Evolutionary conservation across 1,140 invertebrate genomes (phyloP).

Genomic region (Apis mellifera): DNA sequence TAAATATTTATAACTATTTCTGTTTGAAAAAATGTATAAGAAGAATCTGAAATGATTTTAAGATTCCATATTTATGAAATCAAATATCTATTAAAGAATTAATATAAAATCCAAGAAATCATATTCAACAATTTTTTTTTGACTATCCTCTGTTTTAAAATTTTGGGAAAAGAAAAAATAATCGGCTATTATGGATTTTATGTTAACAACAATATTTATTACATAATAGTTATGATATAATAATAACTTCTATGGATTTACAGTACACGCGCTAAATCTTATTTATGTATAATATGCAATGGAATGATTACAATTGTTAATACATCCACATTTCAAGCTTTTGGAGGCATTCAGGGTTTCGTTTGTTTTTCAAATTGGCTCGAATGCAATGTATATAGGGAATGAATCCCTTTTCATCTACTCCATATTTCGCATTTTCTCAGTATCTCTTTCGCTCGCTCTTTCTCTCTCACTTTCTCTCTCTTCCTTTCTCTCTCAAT

Average conservation of each 20-base stretch:
- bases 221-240: slow-evolving; percentile 82
- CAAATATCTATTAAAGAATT: too few relatives aligned
- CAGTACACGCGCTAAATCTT: slow-evolving; percentile 80
- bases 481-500: background rate
- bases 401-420: background rate
- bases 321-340: slow-evolving; percentile 70
- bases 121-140: too few relatives aligned
- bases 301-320: slow-evolving; percentile 80
- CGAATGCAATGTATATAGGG: background rate
- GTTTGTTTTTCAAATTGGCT: slow-evolving; percentile 24
- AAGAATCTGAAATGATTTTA: too few relatives aligned
- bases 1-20: too few relatives aligned
- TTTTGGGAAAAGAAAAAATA: background rate
- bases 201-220: slow-evolving; percentile 83
- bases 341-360: slow-evolving; percentile 36
- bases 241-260: slow-evolving; percentile 82
- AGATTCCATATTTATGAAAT: too few relatives aligned
- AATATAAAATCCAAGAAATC: too few relatives aligned
- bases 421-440: background rate
- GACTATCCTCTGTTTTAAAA: background rate
- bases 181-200: slow-evolving; percentile 28
- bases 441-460: background rate
- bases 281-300: slow-evolving; percentile 76
- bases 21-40: too few relatives aligned
- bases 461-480: slow-evolving; percentile 1